phyloP scores from a whole-genome alignment of 2,113 vertebrate genomes.

The Meleagris gallopavo region DNA sequence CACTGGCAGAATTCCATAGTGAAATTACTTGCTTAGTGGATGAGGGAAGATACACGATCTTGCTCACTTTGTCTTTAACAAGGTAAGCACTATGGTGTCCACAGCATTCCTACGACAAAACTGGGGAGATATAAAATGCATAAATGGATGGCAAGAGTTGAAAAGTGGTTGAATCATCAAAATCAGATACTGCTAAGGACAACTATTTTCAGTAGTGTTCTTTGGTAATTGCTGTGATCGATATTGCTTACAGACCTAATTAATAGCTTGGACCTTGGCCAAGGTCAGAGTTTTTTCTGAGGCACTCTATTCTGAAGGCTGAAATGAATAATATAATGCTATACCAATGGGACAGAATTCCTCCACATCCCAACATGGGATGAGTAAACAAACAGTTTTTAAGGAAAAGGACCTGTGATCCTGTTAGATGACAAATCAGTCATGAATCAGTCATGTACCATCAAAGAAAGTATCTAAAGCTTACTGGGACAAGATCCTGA shows the following conservation, averaged over 20 bases:
- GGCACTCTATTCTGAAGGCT: not conserved
- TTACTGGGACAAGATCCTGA: not conserved
- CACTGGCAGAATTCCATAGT: not conserved
- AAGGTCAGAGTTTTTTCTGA: not conserved
- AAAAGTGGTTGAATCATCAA: not conserved
- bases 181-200: not conserved
- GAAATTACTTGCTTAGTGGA: not conserved
- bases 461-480: not conserved
- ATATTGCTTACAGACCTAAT: not conserved
- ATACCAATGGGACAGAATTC: not conserved
- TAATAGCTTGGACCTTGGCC: not conserved
- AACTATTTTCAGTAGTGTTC: not conserved
- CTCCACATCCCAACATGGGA: too few relatives aligned
- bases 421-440: not conserved
- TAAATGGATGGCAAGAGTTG: not conserved
- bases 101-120: not conserved
- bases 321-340: not conserved
- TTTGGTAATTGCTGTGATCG: too few relatives aligned
- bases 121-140: not conserved
- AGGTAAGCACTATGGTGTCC: fast-evolving
- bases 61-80: not conserved
- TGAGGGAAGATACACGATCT: not conserved
- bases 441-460: not conserved
- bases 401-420: not conserved
- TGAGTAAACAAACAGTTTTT: too few relatives aligned